Evolutionary conservation across 92 coral and sea anemone species (phyloP), one percentile per base, ranked within the genome.

Genomic region (Umimayanthus chanpuru): DNA sequence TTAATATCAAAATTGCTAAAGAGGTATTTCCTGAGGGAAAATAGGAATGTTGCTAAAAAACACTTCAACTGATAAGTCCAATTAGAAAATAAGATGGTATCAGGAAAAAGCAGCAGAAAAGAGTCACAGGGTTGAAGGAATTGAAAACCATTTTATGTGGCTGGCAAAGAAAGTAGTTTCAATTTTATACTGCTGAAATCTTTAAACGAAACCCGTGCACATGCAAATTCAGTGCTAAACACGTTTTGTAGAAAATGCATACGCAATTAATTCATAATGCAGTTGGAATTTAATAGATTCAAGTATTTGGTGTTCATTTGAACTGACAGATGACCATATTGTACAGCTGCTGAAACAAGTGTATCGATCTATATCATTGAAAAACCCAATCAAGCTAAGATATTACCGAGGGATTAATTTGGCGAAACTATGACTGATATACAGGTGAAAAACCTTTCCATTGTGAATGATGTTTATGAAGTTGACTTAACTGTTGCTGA

Each of bases 401-500:
- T 36, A 85, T 85, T 73, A 15, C 41, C 6, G 39, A 71, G 21
- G 10, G 44, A 11, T 79, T 25, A 21, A 30, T 53, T 67, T 43
- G 80, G 66, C 40, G 79, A 32, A 53, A 28, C 73, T 49, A 66
- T 81, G 68, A 18, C 77, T 73, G 36, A 70, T 11, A 8, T 58
- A 16, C 32, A 29, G 67, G 44, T 18, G 7, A 26, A 68, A 16
- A 80, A 73, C 58, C 40, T 38, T 18, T 41, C 92, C 30, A 28
- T 85, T 11, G 49, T 25, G 23, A 83, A 73, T 7, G 56, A 36
- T 79, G 30, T 75, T 76, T 86, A 80, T 10, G 41, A 68, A 26
- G 56, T 84, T 65, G 94, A 95, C 9, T 89, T 88, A 58, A 88
- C 85, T 14, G 85, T 87, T 40, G 74, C 58, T 29, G 98, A 95